Base-by-base conservation (phyloP, 2,888 invertebrate species). In the Penaeus monodon region DNA sequence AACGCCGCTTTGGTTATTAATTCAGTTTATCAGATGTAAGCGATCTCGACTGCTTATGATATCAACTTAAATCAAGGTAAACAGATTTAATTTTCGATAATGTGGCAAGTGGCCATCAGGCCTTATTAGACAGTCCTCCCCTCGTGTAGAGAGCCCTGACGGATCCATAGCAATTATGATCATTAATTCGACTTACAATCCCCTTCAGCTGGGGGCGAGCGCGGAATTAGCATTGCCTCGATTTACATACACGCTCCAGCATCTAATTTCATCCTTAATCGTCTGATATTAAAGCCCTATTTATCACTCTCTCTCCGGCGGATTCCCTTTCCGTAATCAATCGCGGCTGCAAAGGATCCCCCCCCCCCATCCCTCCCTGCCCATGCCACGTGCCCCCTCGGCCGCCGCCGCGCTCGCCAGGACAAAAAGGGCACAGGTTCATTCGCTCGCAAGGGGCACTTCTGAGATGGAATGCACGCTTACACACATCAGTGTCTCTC, bases 231-330 rank as follows among this genome's bases (percentile, higher is more conserved):
- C 81, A 81, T 49, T 68, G 44, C 27, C 27, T 20, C 49, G 24
- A 66, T 66, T 81, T 81, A 81, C 81, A 81, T 81, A 68, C 68
- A 49, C 44, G 81, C 14, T 66, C 38, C 49, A 49, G 66, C 81
- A 66, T 68, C 68, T 49, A 81, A 81, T 81, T 49, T 81, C 68
- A 81, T 44, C 81, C 68, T 81, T 81, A 81, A 81, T 68, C 81
- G 81, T 44, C 27, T 68, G 81, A 49, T 81, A 81, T 81, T 81
- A 81, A 81, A 49, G 44, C 10, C n/a, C 24, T 22, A 68, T 81
- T 80, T 65, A 80, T 80, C 80, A 80, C 29, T 65, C 44, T 17
- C 57, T 17, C 57, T 57, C 57, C 57, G 57, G 57, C 57, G 57
- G 57, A 57, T 57, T 20, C 57, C 17, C 57, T 57, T 12, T 57